phyloP scores from a whole-genome alignment of 2,797 vertebrate species.

The Novumbra hubbsi region DNA sequence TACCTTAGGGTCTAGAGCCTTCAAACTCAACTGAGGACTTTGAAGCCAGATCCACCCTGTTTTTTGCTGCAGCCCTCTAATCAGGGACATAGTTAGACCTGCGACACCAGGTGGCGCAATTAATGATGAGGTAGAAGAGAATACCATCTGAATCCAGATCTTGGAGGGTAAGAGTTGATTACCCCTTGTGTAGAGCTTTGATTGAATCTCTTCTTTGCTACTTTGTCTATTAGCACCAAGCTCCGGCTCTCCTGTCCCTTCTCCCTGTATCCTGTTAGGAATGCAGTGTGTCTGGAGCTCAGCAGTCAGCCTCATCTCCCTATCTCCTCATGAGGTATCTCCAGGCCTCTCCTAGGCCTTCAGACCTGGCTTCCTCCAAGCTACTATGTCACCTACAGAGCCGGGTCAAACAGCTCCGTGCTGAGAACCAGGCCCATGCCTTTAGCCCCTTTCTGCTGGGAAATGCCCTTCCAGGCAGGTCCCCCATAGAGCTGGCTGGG shows the following conservation, averaged over 20 bases:
- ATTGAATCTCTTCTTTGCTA: background rate
- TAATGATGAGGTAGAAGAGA: too few relatives aligned
- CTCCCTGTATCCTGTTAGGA: constrained; percentile 48
- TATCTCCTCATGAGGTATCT: constrained; percentile 30
- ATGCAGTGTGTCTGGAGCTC: constrained; percentile 26
- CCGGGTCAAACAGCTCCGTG: constrained; percentile 72
- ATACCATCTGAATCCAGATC: too few relatives aligned
- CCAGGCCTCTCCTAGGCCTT: constrained; percentile 31
- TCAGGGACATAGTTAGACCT: too few relatives aligned
- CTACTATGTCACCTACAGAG: constrained; percentile 72
- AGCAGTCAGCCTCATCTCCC: constrained; percentile 36
- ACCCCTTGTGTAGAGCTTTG: background rate
- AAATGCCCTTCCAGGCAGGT: constrained; percentile 4
- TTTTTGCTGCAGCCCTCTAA: too few relatives aligned
- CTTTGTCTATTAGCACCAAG: background rate
- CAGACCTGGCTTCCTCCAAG: constrained; percentile 58
- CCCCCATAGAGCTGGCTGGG: constrained; percentile 36
- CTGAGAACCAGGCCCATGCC: constrained; percentile 51
- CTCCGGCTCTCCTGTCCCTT: background rate
- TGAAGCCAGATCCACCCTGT: too few relatives aligned
- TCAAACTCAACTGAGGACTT: too few relatives aligned
- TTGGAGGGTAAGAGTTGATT: too few relatives aligned
- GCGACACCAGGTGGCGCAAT: too few relatives aligned
- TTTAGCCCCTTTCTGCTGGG: constrained; percentile 30
- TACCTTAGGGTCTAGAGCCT: background rate